These are phyloP conservation scores for Tragelaphus scriptus DNA, from an alignment of 2,113 vertebrate species.

Conservation along the genomic window DNA sequence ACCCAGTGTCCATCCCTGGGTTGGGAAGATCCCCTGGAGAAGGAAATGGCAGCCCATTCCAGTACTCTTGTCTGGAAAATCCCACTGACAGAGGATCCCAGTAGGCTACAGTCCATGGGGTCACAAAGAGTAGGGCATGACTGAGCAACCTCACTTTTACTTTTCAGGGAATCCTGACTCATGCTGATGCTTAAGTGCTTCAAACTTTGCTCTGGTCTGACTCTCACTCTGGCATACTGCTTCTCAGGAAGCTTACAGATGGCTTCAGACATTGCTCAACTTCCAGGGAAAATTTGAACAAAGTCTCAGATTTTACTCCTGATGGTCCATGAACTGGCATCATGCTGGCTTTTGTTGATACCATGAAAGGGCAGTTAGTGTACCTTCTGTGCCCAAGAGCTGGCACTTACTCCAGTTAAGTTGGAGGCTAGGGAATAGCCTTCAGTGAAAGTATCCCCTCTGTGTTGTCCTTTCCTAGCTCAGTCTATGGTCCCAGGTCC, in stretches of 20 bases:
- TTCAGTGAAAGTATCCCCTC: not conserved
- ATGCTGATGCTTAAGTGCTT: not conserved
- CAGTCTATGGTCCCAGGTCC: too few relatives aligned
- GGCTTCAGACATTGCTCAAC: not conserved
- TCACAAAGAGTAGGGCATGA: fast-evolving
- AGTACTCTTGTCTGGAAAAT: not conserved
- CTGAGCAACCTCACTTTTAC: not conserved
- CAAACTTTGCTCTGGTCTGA: not conserved
- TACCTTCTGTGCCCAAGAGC: fast-evolving
- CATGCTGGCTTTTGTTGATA: not conserved
- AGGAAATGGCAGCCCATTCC: not conserved
- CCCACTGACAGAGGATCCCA: not conserved
- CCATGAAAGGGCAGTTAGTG: not conserved
- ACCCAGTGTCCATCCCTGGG: not conserved
- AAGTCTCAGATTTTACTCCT: not conserved
- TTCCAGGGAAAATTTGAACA: not conserved
- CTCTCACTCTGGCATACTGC: not conserved
- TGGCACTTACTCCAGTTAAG: too few relatives aligned
- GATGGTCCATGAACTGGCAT: too few relatives aligned
- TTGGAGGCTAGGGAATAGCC: fast-evolving
- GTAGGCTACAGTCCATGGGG: not conserved
- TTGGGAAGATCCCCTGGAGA: not conserved
- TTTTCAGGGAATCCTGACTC: not conserved
- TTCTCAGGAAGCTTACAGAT: not conserved
- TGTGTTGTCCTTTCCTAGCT: not conserved